Evolutionary conservation across 2,797 vertebrate species (phyloP).

Genomic region (Brachyalestes nurse): DNA sequence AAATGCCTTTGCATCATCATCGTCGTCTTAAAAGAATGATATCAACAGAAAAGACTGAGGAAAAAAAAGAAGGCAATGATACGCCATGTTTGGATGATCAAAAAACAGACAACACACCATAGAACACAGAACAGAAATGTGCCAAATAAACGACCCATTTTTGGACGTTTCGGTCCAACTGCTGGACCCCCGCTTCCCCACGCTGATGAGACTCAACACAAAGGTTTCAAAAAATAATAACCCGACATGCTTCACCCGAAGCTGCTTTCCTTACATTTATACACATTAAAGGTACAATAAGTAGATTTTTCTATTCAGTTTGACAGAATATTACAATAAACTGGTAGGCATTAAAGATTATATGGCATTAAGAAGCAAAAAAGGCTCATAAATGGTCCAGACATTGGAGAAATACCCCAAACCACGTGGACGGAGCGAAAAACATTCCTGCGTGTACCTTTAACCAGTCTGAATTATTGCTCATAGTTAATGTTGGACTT

Average conservation of each 20-base stretch:
- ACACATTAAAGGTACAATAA: conserved; percentile 3
- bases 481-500: background rate
- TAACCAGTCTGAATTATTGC: conserved; percentile 8
- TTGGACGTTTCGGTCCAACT: background rate
- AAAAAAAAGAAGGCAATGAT: conserved; percentile 12
- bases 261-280: background rate
- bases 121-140: conserved; percentile 1
- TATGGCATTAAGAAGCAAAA: background rate
- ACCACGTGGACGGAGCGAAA: background rate
- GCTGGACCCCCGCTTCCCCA: background rate
- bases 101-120: background rate
- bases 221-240: background rate
- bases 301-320: background rate
- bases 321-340: background rate
- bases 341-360: no score
- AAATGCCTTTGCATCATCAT: conserved; percentile 57
- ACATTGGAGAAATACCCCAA: background rate
- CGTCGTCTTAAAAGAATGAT: conserved; percentile 31
- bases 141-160: background rate
- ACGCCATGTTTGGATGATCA: background rate
- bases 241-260: background rate
- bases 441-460: background rate
- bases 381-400: background rate
- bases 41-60: conserved; percentile 9
- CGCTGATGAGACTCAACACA: background rate